phyloP scores from a whole-genome alignment of 2,797 vertebrate species.

The Vipera latastei region DNA sequence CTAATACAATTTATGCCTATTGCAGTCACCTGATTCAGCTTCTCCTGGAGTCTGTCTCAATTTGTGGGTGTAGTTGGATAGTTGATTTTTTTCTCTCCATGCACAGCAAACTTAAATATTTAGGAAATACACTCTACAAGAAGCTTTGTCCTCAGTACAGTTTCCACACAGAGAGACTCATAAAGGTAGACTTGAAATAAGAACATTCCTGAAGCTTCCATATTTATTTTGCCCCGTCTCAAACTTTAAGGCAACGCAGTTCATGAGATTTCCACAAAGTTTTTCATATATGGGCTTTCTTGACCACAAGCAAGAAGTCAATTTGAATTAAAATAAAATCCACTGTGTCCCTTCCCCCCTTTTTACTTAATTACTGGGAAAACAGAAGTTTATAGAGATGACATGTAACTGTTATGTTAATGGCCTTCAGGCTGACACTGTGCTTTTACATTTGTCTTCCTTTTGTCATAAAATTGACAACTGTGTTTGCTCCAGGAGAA shows the following conservation, averaged over 20 bases:
- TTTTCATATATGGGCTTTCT: accelerated
- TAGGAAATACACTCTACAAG: neutral
- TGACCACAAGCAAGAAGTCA: neutral
- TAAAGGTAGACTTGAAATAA: neutral
- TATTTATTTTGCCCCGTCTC: neutral
- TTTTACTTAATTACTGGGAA: slow-evolving; percentile 36
- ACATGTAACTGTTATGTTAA: slow-evolving; percentile 27
- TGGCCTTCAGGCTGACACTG: slow-evolving; percentile 32
- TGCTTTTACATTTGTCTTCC: slow-evolving; percentile 46
- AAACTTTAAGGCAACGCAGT: neutral
- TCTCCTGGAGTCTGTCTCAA: neutral
- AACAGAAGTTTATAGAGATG: slow-evolving; percentile 33
- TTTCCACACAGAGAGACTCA: neutral
- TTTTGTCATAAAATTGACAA: slow-evolving; percentile 39
- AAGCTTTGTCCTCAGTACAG: neutral
- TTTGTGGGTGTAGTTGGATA: neutral
- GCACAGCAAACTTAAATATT: neutral
- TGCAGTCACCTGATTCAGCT: neutral
- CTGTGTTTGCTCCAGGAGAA: slow-evolving; percentile 30
- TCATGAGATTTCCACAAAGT: neutral
- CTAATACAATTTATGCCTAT: neutral
- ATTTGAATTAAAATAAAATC: slow-evolving; percentile 19
- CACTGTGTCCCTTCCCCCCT: neutral
- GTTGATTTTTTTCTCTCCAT: neutral
- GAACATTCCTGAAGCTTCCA: neutral